A percentile compares a stretch with the other conserved stretches of the same genome.
Conservation (phyloP, 2,113 vertebrate species). For the Leptobrachium leishanense region DNA sequence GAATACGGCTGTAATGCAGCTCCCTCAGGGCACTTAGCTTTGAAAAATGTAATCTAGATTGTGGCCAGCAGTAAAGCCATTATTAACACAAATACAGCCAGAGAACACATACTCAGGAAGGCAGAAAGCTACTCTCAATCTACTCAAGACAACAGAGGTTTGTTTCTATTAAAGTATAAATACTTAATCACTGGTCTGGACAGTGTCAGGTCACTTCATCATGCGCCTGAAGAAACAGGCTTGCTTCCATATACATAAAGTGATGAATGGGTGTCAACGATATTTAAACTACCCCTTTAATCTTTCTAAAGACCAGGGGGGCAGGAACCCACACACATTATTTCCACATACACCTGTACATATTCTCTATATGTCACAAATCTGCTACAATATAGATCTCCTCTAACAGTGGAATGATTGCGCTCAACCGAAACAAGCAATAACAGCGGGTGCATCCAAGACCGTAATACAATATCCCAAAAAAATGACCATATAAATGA, state of each 20-base stretch:
- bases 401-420: too few relatives aligned
- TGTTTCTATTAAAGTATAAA: constrained; percentile 25
- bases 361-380: too few relatives aligned
- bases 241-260: neutral
- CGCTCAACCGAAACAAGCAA: too few relatives aligned
- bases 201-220: constrained; percentile 42
- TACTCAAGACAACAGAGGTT: neutral
- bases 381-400: too few relatives aligned
- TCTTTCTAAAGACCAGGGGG: neutral
- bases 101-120: neutral
- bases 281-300: constrained; percentile 10
- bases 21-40: neutral
- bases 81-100: constrained; percentile 24
- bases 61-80: constrained; percentile 40
- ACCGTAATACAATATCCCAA: too few relatives aligned
- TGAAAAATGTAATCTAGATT: constrained; percentile 34
- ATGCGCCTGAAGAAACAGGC: constrained; percentile 6
- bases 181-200: constrained; percentile 32
- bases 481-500: too few relatives aligned
- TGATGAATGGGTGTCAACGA: constrained; percentile 17
- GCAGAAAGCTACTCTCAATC: constrained; percentile 4
- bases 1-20: too few relatives aligned
- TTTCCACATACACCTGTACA: too few relatives aligned
- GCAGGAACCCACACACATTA: too few relatives aligned
- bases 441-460: too few relatives aligned